phyloP scores from a whole-genome alignment of 2,113 vertebrate genomes.

The Carollia perspicillata region DNA sequence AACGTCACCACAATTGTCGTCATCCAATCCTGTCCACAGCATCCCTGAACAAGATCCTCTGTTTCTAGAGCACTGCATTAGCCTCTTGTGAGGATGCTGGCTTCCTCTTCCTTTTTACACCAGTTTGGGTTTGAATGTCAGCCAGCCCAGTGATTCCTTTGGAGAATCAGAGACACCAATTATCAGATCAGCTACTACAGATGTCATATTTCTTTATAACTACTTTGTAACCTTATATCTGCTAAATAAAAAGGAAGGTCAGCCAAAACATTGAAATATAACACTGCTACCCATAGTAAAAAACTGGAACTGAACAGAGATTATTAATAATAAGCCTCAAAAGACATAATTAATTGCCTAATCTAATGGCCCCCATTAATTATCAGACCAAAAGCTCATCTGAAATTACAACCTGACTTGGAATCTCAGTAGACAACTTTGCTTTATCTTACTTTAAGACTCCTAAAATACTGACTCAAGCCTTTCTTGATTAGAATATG shows the following conservation, averaged over 20 bases:
- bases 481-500: background rate
- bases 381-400: conserved; percentile 37
- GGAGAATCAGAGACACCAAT: conserved; percentile 63
- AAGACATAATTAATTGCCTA: conserved; percentile 72
- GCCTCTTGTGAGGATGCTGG: background rate
- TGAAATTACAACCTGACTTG: conserved; percentile 35
- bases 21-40: background rate
- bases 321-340: conserved; percentile 71
- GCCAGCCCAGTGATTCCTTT: conserved; percentile 60
- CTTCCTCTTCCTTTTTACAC: background rate
- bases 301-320: conserved; percentile 68
- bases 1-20: background rate
- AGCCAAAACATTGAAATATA: conserved; percentile 75
- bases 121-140: background rate
- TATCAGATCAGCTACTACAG: conserved; percentile 62
- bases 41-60: background rate
- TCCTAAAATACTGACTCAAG: background rate
- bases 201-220: conserved; percentile 74
- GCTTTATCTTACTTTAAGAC: background rate
- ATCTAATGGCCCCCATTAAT: conserved; percentile 51
- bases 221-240: conserved; percentile 77
- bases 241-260: conserved; percentile 79
- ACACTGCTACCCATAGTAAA: conserved; percentile 42
- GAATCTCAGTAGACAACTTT: conserved; percentile 39
- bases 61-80: background rate